A percentile compares a stretch with the other conserved stretches of the same genome.
Conservation (phyloP, 2,113 vertebrate species). For the Dicentrarchus labrax region DNA sequence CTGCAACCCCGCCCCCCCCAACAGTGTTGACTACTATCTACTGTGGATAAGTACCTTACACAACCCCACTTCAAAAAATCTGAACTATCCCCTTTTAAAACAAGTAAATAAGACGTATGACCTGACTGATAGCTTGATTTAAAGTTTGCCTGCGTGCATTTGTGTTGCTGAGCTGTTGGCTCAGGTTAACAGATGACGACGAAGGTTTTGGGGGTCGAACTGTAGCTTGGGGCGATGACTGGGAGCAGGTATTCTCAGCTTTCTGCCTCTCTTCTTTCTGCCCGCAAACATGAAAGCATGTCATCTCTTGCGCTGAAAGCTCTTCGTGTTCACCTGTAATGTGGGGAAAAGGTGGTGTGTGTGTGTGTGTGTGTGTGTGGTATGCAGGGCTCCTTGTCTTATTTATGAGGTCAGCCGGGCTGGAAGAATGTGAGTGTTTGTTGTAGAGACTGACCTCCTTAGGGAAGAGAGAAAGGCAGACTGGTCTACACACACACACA, state of each 20-base stretch:
- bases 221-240: slow-evolving; percentile 60
- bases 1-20: no score
- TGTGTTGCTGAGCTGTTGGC: slow-evolving; percentile 3
- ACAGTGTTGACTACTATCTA: no score
- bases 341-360: slow-evolving; percentile 49
- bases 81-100: background rate
- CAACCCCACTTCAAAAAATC: no score
- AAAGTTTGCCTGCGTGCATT: background rate
- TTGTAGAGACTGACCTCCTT: slow-evolving; percentile 74
- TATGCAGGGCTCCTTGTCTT: slow-evolving; percentile 61
- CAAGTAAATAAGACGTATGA: background rate
- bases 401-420: slow-evolving; percentile 80
- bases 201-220: background rate
- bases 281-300: slow-evolving; percentile 74
- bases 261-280: slow-evolving; percentile 61
- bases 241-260: slow-evolving; percentile 71
- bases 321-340: slow-evolving; percentile 67
- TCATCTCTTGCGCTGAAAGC: slow-evolving; percentile 73
- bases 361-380: slow-evolving; percentile 13
- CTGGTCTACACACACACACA: slow-evolving; percentile 25
- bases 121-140: background rate
- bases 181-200: slow-evolving; percentile 3
- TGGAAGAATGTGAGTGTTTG: slow-evolving; percentile 76
- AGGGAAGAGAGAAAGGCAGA: slow-evolving; percentile 60
- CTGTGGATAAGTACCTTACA: no score